Base-by-base conservation (phyloP, 2,888 invertebrate species). In the Yponomeuta cagnagella region DNA sequence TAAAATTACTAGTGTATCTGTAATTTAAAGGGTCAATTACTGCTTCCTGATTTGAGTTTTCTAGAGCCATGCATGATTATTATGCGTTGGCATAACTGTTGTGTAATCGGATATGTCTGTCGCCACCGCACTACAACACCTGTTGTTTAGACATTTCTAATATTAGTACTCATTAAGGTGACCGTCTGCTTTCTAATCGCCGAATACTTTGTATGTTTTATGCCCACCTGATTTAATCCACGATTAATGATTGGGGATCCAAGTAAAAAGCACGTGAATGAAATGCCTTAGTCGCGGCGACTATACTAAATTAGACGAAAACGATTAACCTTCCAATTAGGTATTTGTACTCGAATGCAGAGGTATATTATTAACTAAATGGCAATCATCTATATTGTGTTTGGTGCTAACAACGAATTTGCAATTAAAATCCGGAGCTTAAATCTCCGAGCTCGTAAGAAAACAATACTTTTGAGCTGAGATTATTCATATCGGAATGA, bases 181-280 rank as follows among this genome's bases (percentile, higher is more conserved):
- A 70, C 76, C 85, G 83, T 83, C 86, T 84, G 85, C 82, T 84
- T 85, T 81, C 82, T 83, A 82, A 86, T 81, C 80, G 77, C 76
- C 77, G 75, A 78, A 77, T 74, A 76, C 33, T 78, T 80, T 76
- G 74, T 74, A 77, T 74, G 78, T 79, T 82, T 83, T 83, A 81
- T 78, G 73, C 68, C 68, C 71, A 48, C 43, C 72, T 74, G 75
- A 76, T 76, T 79, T 76, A 77, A 79, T 78, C 77, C 74, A 23
- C 74, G 75, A 76, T 76, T 76, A 77, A 73, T 68, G 70, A 72
- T 69, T 70, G 67, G 33, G 52, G 73, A 74, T 68, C 71, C 73
- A 70, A 73, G 72, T 58, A 79, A 80, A 78, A 78, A 79, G 72
- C 48, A 74, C 75, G 75, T 77, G 75, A 77, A 75, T 74, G 71